Evolutionary conservation across 2,113 vertebrate genomes (phyloP).

Genomic region (Thalassarche chlororhynchos): DNA sequence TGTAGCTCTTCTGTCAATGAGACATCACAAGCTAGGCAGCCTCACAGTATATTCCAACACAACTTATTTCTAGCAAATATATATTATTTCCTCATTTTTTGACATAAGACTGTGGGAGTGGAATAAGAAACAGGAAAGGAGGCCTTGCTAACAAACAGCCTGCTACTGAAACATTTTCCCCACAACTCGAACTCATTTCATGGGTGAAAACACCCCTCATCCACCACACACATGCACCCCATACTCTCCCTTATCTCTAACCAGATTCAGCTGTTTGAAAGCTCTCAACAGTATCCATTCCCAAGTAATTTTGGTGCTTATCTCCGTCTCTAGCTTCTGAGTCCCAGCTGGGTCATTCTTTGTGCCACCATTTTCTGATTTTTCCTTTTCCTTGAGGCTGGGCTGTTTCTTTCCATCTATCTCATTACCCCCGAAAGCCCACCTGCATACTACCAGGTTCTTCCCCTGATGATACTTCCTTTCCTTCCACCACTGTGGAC

Average conservation of each 20-base stretch:
- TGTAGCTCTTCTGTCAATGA: background rate
- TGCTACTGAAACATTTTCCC: background rate
- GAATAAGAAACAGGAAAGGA: background rate
- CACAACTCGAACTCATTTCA: background rate
- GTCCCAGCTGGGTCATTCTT: background rate
- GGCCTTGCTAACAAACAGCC: background rate
- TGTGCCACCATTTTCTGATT: background rate
- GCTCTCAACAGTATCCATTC: background rate
- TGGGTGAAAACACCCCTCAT: background rate
- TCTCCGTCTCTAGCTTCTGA: background rate
- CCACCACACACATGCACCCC: background rate
- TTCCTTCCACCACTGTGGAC: background rate
- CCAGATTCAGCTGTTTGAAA: background rate
- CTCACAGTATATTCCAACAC: background rate
- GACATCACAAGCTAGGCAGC: background rate
- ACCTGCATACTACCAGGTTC: background rate
- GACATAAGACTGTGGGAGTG: background rate
- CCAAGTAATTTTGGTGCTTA: background rate
- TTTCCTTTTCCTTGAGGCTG: background rate
- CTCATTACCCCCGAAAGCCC: background rate
- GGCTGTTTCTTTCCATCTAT: background rate
- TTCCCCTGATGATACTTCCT: background rate
- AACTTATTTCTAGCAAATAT: background rate
- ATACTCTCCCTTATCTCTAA: background rate
- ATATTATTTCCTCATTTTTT: background rate